These are phyloP conservation scores for Atta cephalotes DNA, from an alignment of 1,140 invertebrate species.

Conservation along the genomic window DNA sequence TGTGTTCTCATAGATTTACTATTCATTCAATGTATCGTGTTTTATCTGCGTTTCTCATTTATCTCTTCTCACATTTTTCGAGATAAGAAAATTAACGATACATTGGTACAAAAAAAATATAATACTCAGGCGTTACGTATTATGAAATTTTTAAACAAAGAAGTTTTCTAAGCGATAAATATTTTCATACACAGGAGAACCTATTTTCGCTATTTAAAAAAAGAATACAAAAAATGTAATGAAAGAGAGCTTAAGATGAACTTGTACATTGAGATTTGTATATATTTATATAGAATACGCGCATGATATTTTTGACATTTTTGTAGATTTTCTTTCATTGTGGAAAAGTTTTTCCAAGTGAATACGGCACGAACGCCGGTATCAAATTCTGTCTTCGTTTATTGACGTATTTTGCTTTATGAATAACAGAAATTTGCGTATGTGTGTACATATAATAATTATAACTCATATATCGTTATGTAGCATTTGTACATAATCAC, in stretches of 20 bases:
- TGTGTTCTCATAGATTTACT: constrained; percentile 42
- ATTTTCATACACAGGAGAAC: constrained; percentile 65
- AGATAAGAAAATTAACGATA: constrained; percentile 20
- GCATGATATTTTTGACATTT: constrained; percentile 55
- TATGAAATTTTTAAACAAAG: constrained; percentile 62
- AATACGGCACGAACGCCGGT: constrained; percentile 37
- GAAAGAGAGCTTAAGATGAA: constrained; percentile 31
- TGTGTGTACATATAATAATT: constrained; percentile 73
- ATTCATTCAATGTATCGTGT: constrained; percentile 31
- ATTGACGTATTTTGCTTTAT: constrained; percentile 61
- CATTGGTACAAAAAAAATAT: constrained; percentile 35
- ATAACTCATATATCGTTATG: constrained; percentile 66
- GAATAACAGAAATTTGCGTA: constrained; percentile 63
- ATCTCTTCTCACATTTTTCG: constrained; percentile 1
- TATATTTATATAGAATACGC: constrained; percentile 72
- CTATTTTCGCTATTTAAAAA: constrained; percentile 68
- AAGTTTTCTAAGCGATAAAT: constrained; percentile 44
- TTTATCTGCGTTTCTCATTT: constrained; percentile 30
- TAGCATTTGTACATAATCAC: constrained; percentile 78
- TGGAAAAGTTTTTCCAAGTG: constrained; percentile 40
- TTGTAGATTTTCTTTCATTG: constrained; percentile 64
- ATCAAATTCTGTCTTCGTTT: constrained; percentile 35
- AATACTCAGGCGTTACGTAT: constrained; percentile 16
- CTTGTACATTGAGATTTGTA: constrained; percentile 78
- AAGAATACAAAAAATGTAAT: neutral